Evolutionary conservation across 1,140 invertebrate genomes (phyloP).

Genomic region (Sitodiplosis mosellana): DNA sequence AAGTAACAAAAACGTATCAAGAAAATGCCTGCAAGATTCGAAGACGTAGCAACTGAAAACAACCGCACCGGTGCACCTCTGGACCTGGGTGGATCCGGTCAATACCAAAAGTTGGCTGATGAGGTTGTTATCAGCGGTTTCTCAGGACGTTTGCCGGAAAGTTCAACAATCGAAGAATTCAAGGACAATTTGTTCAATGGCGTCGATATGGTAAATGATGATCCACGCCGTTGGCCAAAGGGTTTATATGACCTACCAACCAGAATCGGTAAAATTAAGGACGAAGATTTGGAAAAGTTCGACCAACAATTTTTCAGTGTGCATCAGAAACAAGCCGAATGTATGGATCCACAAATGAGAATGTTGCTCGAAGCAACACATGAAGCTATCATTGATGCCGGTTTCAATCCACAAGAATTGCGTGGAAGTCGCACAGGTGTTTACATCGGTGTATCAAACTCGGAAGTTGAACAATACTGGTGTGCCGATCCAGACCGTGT

Average conservation of each 20-base stretch:
- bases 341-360: conserved; percentile 90
- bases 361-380: conserved; percentile 83
- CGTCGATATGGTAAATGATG: conserved; percentile 75
- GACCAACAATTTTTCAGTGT: conserved; percentile 90
- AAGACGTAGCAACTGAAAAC: conserved; percentile 20
- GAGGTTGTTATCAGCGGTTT: conserved; percentile 79
- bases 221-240: conserved; percentile 59
- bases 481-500: conserved; percentile 50
- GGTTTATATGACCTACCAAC: conserved; percentile 64
- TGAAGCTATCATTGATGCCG: conserved; percentile 88
- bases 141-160: conserved; percentile 79
- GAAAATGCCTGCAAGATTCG: conserved; percentile 24
- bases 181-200: conserved; percentile 66
- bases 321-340: conserved; percentile 79
- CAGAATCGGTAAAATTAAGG: conserved; percentile 77
- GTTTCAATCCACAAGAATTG: conserved; percentile 62
- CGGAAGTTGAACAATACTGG: conserved; percentile 74
- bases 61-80: conserved; percentile 13
- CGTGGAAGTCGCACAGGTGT: conserved; percentile 75
- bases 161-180: conserved; percentile 74
- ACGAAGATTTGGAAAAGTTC: conserved; percentile 71
- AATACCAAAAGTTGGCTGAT: conserved; percentile 25
- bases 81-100: conserved; percentile 18
- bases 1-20: conserved; percentile 1
- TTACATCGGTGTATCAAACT: conserved; percentile 71